Percentiles rank a stretch among this genome's conserved stretches.
Conservation (phyloP, 2,797 vertebrate genomes). For the Mormyrops attenuatus region DNA sequence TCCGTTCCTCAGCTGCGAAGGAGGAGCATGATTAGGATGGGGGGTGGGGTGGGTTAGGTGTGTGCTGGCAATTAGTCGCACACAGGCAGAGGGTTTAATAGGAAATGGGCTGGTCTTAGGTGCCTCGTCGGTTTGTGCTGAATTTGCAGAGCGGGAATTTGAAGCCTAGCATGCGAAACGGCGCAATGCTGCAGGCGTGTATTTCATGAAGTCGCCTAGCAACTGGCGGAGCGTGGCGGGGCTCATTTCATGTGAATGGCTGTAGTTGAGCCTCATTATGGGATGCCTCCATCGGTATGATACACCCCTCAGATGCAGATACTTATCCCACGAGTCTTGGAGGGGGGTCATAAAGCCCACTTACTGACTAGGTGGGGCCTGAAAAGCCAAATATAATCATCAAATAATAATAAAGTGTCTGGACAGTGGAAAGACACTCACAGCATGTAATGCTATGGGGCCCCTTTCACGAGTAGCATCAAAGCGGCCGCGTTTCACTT, state of each 20-base stretch:
- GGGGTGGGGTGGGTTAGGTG: neutral
- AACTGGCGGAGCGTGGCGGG: neutral
- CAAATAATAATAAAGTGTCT: neutral
- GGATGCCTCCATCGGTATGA: neutral
- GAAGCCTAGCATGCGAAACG: neutral
- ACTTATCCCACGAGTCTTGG: neutral
- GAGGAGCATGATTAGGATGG: neutral
- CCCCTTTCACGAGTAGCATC: neutral
- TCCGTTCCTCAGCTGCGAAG: neutral
- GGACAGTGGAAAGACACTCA: neutral
- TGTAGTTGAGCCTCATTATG: neutral
- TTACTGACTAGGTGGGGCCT: neutral
- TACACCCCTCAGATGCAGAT: neutral
- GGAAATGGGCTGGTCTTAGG: neutral
- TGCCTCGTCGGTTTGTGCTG: neutral
- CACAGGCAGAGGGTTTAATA: neutral
- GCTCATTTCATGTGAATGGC: neutral
- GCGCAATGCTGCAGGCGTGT: neutral
- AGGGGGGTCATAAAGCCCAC: neutral
- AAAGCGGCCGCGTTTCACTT: neutral
- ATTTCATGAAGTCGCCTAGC: neutral
- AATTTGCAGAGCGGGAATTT: neutral
- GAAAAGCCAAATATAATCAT: neutral
- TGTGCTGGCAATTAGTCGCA: neutral
- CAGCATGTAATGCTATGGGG: neutral